Evolutionary conservation across 2,113 vertebrate species (phyloP).

Genomic region (Canis aureus): DNA sequence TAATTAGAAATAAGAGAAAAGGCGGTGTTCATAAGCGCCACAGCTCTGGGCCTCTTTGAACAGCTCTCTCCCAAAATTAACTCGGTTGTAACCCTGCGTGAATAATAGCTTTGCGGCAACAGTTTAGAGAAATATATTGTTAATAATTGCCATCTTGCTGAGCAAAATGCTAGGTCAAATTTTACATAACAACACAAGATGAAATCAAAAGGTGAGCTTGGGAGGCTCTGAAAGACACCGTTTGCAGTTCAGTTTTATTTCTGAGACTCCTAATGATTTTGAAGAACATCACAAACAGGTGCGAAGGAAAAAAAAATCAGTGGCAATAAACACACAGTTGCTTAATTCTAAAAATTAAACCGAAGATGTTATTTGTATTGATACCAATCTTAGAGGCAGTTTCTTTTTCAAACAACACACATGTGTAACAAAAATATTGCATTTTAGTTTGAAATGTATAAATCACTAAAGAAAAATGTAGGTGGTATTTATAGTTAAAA

Average conservation of each 20-base stretch:
- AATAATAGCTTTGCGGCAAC: conserved; percentile 81
- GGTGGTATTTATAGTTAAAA: background rate
- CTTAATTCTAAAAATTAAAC: background rate
- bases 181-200: conserved; percentile 79
- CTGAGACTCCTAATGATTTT: conserved; percentile 32
- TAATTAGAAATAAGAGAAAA: conserved; percentile 91
- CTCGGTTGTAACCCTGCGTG: conserved; percentile 84
- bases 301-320: background rate
- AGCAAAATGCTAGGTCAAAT: conserved; percentile 80
- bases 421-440: background rate
- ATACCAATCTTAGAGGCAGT: background rate
- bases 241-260: conserved; percentile 57
- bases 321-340: background rate
- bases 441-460: conserved; percentile 26
- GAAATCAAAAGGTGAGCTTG: conserved; percentile 66
- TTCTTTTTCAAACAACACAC: background rate
- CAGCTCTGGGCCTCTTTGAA: conserved; percentile 81
- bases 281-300: conserved; percentile 56
- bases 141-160: conserved; percentile 85
- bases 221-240: conserved; percentile 62
- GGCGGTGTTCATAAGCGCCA: conserved; percentile 80
- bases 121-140: conserved; percentile 85
- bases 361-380: background rate
- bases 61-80: conserved; percentile 87
- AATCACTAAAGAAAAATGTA: background rate